phyloP scores from a whole-genome alignment of 1,140 invertebrate species.

The Pogonus chalceus region DNA sequence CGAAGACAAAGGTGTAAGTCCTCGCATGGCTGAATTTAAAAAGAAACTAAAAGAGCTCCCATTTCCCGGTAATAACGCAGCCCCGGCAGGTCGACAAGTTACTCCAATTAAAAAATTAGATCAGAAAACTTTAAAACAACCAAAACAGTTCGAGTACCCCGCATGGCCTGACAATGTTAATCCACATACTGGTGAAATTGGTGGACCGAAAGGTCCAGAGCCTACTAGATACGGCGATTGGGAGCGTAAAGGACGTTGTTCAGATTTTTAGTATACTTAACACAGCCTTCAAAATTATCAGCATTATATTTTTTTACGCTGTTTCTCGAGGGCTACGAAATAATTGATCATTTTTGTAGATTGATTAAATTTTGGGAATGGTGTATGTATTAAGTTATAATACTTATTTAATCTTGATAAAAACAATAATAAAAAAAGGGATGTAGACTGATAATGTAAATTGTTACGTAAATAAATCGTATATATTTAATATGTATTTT shows the following conservation, averaged over 20 bases:
- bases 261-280: conserved; percentile 98
- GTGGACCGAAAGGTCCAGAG: conserved; percentile 92
- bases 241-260: conserved; percentile 95
- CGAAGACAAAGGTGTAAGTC: conserved; percentile 15
- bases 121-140: conserved; percentile 42
- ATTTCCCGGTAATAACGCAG: not conserved
- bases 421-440: too few species aligned
- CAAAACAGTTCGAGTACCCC: conserved; percentile 76
- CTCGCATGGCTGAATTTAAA: conserved; percentile 42
- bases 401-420: too few species aligned
- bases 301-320: too few species aligned
- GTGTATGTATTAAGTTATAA: too few species aligned
- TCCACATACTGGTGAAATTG: conserved; percentile 86
- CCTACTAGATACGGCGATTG: conserved; percentile 98
- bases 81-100: conserved; percentile 38
- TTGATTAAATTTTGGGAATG: too few species aligned
- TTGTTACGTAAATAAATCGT: too few species aligned
- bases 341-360: too few species aligned
- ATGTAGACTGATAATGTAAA: too few species aligned
- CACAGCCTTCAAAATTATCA: too few species aligned
- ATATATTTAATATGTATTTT: too few species aligned
- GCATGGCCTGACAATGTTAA: conserved; percentile 83
- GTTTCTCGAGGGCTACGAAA: too few species aligned
- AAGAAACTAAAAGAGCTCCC: conserved; percentile 39
- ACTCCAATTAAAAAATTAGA: conserved; percentile 48